Conservation (phyloP, 2,888 invertebrate species). For the Ormyrus rosae region DNA sequence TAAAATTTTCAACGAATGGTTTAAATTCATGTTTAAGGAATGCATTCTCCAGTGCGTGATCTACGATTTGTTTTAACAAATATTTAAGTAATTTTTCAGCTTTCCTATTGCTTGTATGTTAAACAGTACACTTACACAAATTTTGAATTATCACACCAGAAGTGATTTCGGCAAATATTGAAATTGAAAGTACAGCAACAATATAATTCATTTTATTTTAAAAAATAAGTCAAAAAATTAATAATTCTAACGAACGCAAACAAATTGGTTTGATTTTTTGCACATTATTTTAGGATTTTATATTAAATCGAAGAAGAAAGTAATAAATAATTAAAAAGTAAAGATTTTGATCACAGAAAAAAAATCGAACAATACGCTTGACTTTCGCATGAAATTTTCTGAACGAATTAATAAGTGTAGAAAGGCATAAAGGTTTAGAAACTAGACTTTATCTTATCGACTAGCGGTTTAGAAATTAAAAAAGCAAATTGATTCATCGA, state of each 20-base stretch:
- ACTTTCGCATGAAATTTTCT: neutral
- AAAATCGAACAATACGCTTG: too few species aligned
- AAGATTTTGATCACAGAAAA: too few species aligned
- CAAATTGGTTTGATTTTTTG: too few species aligned
- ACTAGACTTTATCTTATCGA: too few species aligned
- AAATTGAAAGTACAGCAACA: neutral
- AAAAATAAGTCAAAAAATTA: too few species aligned
- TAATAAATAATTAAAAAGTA: too few species aligned
- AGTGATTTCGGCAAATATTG: neutral
- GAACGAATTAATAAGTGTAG: neutral
- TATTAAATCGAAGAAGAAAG: too few species aligned
- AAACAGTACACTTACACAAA: conserved; percentile 11
- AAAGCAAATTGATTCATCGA: neutral
- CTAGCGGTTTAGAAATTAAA: too few species aligned
- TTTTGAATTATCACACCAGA: neutral
- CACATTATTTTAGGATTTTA: too few species aligned
- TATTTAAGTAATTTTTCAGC: neutral
- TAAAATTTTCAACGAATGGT: conserved; percentile 23
- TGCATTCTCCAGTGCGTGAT: conserved; percentile 4
- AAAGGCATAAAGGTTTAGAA: too few species aligned
- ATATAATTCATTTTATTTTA: conserved; percentile 19
- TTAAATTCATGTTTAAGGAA: neutral
- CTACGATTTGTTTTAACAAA: neutral
- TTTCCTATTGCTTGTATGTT: neutral
- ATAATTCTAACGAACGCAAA: too few species aligned